Evolutionary conservation across 2,797 vertebrate genomes (phyloP).

Genomic region (Hydrolagus colliei): DNA sequence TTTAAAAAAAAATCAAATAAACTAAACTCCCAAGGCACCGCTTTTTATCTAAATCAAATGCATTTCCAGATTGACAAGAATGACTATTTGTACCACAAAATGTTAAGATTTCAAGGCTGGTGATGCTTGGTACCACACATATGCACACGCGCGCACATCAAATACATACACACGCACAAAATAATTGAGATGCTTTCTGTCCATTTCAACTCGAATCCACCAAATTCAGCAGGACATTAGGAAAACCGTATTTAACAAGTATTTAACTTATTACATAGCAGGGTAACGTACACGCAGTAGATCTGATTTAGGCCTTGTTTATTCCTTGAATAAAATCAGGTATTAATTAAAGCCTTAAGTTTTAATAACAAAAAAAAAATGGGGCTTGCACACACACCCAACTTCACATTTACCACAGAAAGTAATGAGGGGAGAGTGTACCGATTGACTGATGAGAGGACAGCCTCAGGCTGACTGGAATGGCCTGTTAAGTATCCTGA

Average conservation of each 20-base stretch:
- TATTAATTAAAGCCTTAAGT: neutral
- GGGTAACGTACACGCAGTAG: neutral
- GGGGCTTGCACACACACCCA: neutral
- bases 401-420: neutral
- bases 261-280: too few species aligned
- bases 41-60: neutral
- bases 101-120: too few species aligned
- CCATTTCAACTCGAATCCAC: constrained; percentile 1
- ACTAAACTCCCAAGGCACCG: neutral
- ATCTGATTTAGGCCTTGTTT: neutral
- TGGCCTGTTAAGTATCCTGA: neutral
- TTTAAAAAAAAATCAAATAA: neutral
- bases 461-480: neutral
- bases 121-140: too few species aligned
- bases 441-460: neutral
- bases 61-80: neutral
- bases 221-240: neutral
- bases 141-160: neutral
- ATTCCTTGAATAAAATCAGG: neutral
- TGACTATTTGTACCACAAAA: neutral
- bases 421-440: neutral
- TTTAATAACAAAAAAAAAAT: neutral
- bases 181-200: neutral
- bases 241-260: neutral
- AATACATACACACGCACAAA: neutral